These are phyloP conservation scores for Alaudala cheleensis DNA, from an alignment of 2,113 vertebrate genomes.

Conservation along the genomic window DNA sequence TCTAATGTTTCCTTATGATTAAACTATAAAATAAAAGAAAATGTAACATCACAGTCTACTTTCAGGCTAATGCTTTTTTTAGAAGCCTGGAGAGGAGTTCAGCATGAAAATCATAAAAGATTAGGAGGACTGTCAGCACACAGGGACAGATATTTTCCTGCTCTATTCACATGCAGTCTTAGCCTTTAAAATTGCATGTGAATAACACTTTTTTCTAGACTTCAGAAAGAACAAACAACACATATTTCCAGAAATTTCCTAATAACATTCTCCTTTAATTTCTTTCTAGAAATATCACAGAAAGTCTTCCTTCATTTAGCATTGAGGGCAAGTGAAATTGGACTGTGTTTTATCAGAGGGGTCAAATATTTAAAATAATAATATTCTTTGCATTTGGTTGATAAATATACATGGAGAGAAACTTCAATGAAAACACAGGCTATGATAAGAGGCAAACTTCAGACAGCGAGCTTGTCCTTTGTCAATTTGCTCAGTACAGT, in stretches of 20 bases:
- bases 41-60: background rate
- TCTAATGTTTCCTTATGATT: background rate
- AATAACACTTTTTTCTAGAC: background rate
- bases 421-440: background rate
- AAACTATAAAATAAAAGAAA: background rate
- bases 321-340: background rate
- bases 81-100: background rate
- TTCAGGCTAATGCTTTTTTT: background rate
- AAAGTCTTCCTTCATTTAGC: background rate
- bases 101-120: background rate
- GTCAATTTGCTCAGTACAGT: background rate
- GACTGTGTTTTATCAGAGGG: background rate
- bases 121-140: background rate
- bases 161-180: background rate
- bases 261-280: background rate
- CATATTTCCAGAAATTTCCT: background rate
- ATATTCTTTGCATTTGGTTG: background rate
- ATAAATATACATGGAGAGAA: background rate
- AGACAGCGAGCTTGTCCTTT: background rate
- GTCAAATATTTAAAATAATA: constrained; percentile 20
- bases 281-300: background rate
- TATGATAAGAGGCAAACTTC: background rate
- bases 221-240: background rate
- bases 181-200: background rate
- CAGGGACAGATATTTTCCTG: background rate